These are phyloP conservation scores for Galaxias olidus DNA, from an alignment of 2,797 vertebrate genomes.

Conservation along the genomic window DNA sequence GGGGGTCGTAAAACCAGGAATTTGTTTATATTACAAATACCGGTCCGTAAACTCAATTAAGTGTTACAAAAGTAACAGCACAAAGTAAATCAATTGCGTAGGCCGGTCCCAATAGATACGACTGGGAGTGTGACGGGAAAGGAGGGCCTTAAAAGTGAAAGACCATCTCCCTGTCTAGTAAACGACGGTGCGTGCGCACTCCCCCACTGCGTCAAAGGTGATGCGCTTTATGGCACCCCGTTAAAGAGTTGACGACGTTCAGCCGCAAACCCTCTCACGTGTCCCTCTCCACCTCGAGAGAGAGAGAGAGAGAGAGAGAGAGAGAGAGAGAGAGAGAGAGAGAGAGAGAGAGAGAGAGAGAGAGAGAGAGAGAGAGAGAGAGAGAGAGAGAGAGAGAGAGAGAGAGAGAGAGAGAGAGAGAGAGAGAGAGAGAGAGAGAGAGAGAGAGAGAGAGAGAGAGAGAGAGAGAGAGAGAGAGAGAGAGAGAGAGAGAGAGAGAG, in stretches of 20 bases:
- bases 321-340: conserved; percentile 28
- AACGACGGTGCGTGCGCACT: not conserved
- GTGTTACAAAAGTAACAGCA: too few species aligned
- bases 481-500: conserved; percentile 33
- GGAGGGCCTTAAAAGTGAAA: conserved; percentile 29
- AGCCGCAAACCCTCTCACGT: conserved; percentile 51
- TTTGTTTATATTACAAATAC: too few species aligned
- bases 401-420: conserved; percentile 27
- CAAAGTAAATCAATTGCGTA: too few species aligned
- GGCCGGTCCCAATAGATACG: too few species aligned
- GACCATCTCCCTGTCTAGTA: not conserved
- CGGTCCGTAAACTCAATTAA: too few species aligned
- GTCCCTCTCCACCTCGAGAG: conserved; percentile 32
- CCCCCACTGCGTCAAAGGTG: conserved; percentile 43
- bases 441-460: conserved; percentile 32
- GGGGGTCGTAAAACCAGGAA: too few species aligned
- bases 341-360: conserved; percentile 33
- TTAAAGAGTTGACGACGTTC: conserved; percentile 40
- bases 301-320: conserved; percentile 30
- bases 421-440: conserved; percentile 29
- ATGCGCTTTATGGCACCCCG: conserved; percentile 28
- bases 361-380: conserved; percentile 26
- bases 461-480: conserved; percentile 28
- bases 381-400: conserved; percentile 34
- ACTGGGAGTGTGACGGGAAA: not conserved